A percentile compares a stretch with the other conserved stretches of the same genome.
phyloP scores from a whole-genome alignment of 2,113 vertebrate genomes.

The Pangasianodon hypophthalmus region DNA sequence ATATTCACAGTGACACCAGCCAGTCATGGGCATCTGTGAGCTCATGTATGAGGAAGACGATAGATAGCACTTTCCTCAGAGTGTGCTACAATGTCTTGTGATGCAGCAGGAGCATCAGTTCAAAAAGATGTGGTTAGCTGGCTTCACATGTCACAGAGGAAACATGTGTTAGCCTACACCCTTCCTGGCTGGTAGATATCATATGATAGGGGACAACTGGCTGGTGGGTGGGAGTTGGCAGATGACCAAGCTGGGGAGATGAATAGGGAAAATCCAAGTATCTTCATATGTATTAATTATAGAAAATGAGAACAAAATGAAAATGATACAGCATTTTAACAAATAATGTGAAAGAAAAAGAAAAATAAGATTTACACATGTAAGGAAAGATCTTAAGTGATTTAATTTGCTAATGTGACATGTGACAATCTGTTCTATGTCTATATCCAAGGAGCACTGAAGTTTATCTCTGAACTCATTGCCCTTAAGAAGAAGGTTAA shows the following conservation, averaged over 20 bases:
- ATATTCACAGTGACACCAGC: not conserved
- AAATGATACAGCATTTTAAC: not conserved
- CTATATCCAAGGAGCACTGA: slow-evolving; percentile 25
- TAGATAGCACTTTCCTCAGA: not conserved
- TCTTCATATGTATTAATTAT: not conserved
- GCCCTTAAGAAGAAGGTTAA: slow-evolving; percentile 19
- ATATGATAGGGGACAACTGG: not conserved
- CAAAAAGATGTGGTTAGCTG: not conserved
- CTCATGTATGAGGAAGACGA: not conserved
- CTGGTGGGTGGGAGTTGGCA: not conserved
- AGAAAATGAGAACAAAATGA: not conserved
- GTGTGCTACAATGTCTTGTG: not conserved
- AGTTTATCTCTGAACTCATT: slow-evolving; percentile 46
- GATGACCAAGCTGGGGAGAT: not conserved
- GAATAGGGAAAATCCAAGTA: not conserved
- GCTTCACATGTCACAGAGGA: not conserved
- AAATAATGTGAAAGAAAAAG: not conserved
- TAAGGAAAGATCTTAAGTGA: not conserved
- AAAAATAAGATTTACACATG: not conserved
- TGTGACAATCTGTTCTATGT: slow-evolving; percentile 48
- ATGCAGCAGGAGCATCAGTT: not conserved
- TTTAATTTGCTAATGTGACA: slow-evolving; percentile 52
- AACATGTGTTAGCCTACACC: not conserved
- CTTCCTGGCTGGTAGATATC: not conserved
- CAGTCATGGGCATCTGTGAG: not conserved